Evolutionary conservation across 2,113 vertebrate species (phyloP).

Genomic region (Saguinus imperator): DNA sequence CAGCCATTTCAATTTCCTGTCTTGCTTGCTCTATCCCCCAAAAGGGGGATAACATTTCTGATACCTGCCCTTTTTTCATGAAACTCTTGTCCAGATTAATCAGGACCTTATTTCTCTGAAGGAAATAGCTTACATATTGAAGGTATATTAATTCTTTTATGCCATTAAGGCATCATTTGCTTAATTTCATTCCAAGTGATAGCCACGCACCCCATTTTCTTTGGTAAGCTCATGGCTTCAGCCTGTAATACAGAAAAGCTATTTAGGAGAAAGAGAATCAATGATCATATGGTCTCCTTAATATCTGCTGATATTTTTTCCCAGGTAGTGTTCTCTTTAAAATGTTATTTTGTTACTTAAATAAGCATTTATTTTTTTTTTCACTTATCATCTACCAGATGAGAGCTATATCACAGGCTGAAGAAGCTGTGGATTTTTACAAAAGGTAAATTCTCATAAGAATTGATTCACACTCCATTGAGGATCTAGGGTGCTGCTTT

Average conservation of each 20-base stretch:
- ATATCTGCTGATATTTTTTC: not conserved
- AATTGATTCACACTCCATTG: not conserved
- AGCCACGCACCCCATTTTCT: not conserved
- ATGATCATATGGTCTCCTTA: not conserved
- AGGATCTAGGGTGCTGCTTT: not conserved
- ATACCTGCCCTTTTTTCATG: slow-evolving; percentile 36
- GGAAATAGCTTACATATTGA: slow-evolving; percentile 44
- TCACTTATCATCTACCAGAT: not conserved
- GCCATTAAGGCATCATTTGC: slow-evolving; percentile 50
- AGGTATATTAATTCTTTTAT: slow-evolving; percentile 55
- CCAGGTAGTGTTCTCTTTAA: not conserved
- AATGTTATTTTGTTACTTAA: slow-evolving; percentile 11
- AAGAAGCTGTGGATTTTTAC: not conserved
- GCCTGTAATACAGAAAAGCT: not conserved
- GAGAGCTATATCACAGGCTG: not conserved
- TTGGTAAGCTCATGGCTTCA: not conserved
- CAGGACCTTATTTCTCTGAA: slow-evolving; percentile 53
- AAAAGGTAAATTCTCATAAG: not conserved
- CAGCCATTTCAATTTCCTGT: slow-evolving; percentile 69
- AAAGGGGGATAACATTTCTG: slow-evolving; percentile 40
- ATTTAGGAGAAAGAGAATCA: not conserved
- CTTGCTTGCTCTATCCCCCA: not conserved
- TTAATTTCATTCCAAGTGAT: slow-evolving; percentile 55
- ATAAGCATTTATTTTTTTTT: not conserved
- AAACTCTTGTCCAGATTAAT: slow-evolving; percentile 61